A percentile compares a stretch with the other conserved stretches of the same genome.
Conservation (phyloP, 2,113 vertebrate genomes). For the Urocolius indicus region DNA sequence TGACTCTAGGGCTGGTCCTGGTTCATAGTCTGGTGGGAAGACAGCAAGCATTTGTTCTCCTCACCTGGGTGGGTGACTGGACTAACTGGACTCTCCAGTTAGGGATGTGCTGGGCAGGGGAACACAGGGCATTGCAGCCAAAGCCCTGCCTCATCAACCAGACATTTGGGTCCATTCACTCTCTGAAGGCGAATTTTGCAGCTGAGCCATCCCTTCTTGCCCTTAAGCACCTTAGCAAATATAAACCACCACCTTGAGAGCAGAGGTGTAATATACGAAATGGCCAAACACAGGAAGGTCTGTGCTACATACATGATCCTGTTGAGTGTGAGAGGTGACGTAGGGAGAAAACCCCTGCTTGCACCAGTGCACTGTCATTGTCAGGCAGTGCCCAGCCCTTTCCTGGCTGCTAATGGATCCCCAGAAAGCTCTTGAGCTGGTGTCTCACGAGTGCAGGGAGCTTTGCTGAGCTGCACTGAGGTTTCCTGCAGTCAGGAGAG, state of each 20-base stretch:
- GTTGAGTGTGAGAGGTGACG: not conserved
- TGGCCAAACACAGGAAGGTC: not conserved
- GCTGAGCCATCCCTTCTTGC: not conserved
- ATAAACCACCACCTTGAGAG: not conserved
- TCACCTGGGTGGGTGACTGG: not conserved
- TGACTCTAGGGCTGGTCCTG: not conserved
- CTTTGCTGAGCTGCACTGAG: conserved; percentile 5
- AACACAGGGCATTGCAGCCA: not conserved
- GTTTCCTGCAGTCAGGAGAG: conserved; percentile 20
- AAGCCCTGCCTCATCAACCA: not conserved
- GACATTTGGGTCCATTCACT: not conserved
- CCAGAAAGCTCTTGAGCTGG: not conserved
- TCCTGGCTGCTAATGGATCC: not conserved
- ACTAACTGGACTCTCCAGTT: no score
- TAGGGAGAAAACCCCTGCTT: not conserved
- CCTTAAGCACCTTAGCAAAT: not conserved
- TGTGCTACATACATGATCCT: fast-evolving
- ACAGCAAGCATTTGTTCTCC: not conserved
- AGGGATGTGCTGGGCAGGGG: not conserved
- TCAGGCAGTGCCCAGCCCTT: not conserved
- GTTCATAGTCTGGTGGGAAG: not conserved
- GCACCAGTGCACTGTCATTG: not conserved
- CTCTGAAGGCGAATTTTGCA: not conserved
- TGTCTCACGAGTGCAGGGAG: not conserved
- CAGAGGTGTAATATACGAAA: fast-evolving